phyloP scores from a whole-genome alignment of 37 sponge, comb jelly and placozoan species.

The Cladorhizidae sp. region DNA sequence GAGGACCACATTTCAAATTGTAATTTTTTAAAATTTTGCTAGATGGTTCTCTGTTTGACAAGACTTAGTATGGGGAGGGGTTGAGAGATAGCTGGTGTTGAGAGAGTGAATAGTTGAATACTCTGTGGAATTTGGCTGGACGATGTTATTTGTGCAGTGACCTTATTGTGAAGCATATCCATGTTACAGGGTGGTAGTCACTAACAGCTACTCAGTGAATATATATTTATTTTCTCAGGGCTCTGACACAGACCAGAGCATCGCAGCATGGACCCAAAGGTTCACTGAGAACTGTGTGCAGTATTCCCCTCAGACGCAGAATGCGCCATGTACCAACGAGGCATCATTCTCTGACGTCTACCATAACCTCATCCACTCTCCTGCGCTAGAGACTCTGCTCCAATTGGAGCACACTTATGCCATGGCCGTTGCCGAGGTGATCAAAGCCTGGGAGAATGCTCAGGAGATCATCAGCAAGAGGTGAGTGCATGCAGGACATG shows the following conservation, averaged over 20 bases:
- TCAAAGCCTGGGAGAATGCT: conserved; percentile 42
- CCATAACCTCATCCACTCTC: conserved; percentile 86
- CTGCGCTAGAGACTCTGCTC: conserved; percentile 78
- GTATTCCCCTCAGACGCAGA: conserved; percentile 8
- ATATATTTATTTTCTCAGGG: background rate
- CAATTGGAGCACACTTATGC: conserved; percentile 91
- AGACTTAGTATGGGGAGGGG: too few species aligned
- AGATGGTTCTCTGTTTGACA: too few species aligned
- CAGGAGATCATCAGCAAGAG: conserved; percentile 42
- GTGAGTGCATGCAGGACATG: too few species aligned
- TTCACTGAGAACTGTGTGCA: conserved; percentile 36
- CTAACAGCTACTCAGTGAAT: background rate
- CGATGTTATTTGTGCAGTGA: too few species aligned
- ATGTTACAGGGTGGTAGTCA: too few species aligned
- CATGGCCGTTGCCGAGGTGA: conserved; percentile 60
- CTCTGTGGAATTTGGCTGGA: too few species aligned
- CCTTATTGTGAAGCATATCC: too few species aligned
- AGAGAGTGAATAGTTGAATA: too few species aligned
- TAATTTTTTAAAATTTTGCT: too few species aligned
- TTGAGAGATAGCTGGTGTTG: too few species aligned
- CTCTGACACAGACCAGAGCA: conserved; percentile 8
- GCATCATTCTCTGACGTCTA: conserved; percentile 72
- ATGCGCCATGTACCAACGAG: conserved; percentile 2
- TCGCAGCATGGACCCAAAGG: conserved; percentile 22
- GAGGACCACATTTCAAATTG: too few species aligned